Evolutionary conservation across 2,888 invertebrate species (phyloP), one percentile per base, ranked within the genome.

Genomic region (Drosophila antonietae): DNA sequence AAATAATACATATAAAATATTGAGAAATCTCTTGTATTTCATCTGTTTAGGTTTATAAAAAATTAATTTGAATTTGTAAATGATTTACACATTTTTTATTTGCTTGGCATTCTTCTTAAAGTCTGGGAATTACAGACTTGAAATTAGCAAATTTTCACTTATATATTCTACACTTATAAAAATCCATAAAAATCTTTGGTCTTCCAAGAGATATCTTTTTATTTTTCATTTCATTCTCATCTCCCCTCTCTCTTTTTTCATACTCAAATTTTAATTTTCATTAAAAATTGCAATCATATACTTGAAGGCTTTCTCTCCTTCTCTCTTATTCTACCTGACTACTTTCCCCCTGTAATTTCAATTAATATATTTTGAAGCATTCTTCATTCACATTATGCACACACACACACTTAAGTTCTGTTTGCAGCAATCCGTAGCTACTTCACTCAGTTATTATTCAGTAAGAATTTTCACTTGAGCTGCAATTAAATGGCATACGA

Each of bases 401-500:
- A 15, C 5, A n/a, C 43, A 43, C 47, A 18, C 3, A 39, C 4
- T 7, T 49, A 18, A 33, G 33, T 51, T 12, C 18, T 49, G 28
- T 51, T 31, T 6, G 35, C 52, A 20, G 35, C 35, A 35, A 20
- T 39, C 23, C 15, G 23, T 10, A 53, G 23, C 39, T 39, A n/a
- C 5, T 39, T 55, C 10, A 23, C n/a, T 39, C 39, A 12, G 35
- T 43, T 56, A 18, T 56, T 31, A 43, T 56, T 41, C 14, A 28
- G 14, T 12, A 31, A 18, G 28, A 14, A 14, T 43, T 31, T 31
- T 18, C 37, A 53, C 52, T 53, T 37, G 20, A 37, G 33, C 20
- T 41, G 31, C n/a, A 41, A 43, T 56, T 31, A 41, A 41, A 56
- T 56, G 2, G 31, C 28, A 18, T 51, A 31, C 12, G 49, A 18